These are phyloP conservation scores for Campylorhamphus procurvoides DNA, from an alignment of 2,113 vertebrate genomes.

Conservation along the genomic window DNA sequence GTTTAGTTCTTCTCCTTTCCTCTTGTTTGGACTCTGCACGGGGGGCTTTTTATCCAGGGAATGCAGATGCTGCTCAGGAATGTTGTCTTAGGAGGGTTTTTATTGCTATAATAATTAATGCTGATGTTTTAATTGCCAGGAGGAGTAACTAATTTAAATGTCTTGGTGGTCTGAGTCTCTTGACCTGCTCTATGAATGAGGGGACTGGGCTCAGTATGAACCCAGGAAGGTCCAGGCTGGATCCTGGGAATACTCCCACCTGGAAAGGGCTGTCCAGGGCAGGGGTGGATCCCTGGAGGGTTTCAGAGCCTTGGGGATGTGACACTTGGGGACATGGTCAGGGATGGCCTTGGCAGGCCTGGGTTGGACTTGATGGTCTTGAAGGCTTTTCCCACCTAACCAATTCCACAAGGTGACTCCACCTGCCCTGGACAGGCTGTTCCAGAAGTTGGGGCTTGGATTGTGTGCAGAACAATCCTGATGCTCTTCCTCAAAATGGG, in stretches of 20 bases:
- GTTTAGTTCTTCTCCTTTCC: background rate
- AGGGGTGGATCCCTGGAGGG: too few species aligned
- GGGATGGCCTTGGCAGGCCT: background rate
- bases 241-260: background rate
- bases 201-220: rapidly evolving
- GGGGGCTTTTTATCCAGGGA: background rate
- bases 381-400: background rate
- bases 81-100: background rate
- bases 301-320: background rate
- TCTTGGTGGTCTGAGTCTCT: rapidly evolving
- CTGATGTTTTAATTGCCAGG: background rate
- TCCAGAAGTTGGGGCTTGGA: too few species aligned
- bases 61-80: rapidly evolving
- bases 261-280: background rate
- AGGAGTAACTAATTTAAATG: background rate
- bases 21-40: background rate
- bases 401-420: background rate
- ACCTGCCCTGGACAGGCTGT: background rate
- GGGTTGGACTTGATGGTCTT: background rate
- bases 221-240: background rate
- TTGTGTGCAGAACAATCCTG: background rate
- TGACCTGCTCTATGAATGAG: background rate
- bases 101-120: background rate
- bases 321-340: background rate
- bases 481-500: background rate